A percentile compares a stretch with the other conserved stretches of the same genome.
These are phyloP conservation scores for Corticium candelabrum DNA, from an alignment of 37 sponge, comb jelly and placozoan genomes.

Conservation along the genomic window DNA sequence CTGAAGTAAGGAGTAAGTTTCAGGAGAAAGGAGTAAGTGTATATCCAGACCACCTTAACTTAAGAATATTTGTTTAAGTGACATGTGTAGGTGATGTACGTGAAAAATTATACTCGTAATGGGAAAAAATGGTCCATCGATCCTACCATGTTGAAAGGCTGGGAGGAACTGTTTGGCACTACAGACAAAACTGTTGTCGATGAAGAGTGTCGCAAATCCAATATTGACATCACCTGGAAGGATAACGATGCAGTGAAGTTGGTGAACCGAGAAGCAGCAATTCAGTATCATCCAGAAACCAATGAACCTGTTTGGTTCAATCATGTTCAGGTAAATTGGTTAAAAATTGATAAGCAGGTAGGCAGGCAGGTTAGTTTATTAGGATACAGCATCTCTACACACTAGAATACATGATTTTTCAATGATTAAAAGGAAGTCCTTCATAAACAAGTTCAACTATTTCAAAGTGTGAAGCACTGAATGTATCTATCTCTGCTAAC, in stretches of 20 bases:
- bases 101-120: slow-evolving; percentile 28
- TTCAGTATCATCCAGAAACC: slow-evolving; percentile 55
- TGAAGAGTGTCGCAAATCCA: slow-evolving; percentile 21
- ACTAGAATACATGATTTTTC: too few species aligned
- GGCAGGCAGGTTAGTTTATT: too few species aligned
- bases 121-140: slow-evolving; percentile 25
- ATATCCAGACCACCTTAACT: neutral
- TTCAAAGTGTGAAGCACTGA: too few species aligned
- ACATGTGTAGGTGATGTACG: slow-evolving; percentile 33
- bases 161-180: slow-evolving; percentile 58
- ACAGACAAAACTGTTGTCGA: slow-evolving; percentile 34
- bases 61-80: neutral
- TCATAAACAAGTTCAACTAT: too few species aligned
- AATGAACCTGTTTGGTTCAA: slow-evolving; percentile 76
- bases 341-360: neutral
- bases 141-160: slow-evolving; percentile 58
- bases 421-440: too few species aligned
- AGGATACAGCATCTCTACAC: too few species aligned
- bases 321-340: slow-evolving; percentile 28
- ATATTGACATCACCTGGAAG: slow-evolving; percentile 36
- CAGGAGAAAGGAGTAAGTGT: slow-evolving; percentile 51
- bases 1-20: slow-evolving; percentile 32
- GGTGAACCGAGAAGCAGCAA: slow-evolving; percentile 23
- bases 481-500: too few species aligned
- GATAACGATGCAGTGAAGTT: slow-evolving; percentile 22